Evolutionary conservation across 2,113 vertebrate genomes (phyloP).

Genomic region (Mastomys natalensis): DNA sequence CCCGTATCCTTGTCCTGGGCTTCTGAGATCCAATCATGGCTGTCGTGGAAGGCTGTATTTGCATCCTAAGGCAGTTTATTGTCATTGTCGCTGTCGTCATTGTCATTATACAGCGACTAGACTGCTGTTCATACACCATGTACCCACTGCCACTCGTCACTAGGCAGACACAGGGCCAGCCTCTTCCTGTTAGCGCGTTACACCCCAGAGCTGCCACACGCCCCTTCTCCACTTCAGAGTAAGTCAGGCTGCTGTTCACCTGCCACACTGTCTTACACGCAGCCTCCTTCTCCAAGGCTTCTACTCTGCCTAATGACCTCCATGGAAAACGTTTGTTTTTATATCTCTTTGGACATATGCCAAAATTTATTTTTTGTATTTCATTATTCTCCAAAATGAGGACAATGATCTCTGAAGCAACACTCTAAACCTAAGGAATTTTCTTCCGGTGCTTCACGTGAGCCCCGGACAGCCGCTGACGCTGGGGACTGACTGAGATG

Average conservation of each 20-base stretch:
- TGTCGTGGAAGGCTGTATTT: too few species aligned
- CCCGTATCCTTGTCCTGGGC: neutral
- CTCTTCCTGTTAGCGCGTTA: neutral
- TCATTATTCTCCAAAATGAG: constrained; percentile 19
- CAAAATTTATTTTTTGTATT: constrained; percentile 39
- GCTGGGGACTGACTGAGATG: neutral
- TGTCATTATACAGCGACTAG: neutral
- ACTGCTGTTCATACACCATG: neutral
- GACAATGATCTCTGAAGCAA: neutral
- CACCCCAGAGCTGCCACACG: neutral
- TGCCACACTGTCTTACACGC: neutral
- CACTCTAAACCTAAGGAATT: neutral
- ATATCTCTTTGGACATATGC: constrained; percentile 26
- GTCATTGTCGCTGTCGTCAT: neutral
- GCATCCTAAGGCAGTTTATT: neutral
- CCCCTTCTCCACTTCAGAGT: neutral
- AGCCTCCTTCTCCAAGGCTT: constrained; percentile 31
- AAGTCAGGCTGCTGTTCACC: neutral
- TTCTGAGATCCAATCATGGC: neutral
- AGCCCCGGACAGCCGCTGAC: neutral
- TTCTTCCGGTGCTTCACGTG: neutral
- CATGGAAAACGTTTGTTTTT: neutral
- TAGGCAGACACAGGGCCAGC: neutral
- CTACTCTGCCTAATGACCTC: constrained; percentile 13
- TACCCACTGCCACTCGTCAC: neutral